phyloP scores from a whole-genome alignment of 2,888 invertebrate species.

The Lymantria dispar region DNA sequence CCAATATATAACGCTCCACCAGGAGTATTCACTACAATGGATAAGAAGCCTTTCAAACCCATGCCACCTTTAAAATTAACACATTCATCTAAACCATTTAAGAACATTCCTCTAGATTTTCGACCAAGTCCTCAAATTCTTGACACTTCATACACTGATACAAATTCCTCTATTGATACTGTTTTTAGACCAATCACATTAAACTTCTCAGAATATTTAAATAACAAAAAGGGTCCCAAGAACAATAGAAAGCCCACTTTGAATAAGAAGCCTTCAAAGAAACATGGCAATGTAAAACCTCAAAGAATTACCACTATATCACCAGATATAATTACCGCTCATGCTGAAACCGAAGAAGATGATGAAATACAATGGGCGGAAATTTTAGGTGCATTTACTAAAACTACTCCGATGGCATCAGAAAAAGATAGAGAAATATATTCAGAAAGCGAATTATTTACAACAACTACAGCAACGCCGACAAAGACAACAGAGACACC shows the following conservation, averaged over 20 bases:
- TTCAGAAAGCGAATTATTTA: slow-evolving; percentile 34
- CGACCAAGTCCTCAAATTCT: slow-evolving; percentile 72
- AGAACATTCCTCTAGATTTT: slow-evolving; percentile 57
- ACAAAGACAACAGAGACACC: slow-evolving; percentile 21
- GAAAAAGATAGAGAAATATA: slow-evolving; percentile 39
- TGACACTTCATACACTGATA: slow-evolving; percentile 56
- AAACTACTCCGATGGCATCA: slow-evolving; percentile 68
- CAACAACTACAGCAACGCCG: slow-evolving; percentile 33
- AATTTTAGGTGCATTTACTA: slow-evolving; percentile 61
- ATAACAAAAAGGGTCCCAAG: slow-evolving; percentile 40
- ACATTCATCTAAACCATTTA: slow-evolving; percentile 48
- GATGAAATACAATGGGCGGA: slow-evolving; percentile 60
- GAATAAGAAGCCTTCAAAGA: slow-evolving; percentile 52
- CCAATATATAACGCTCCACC: slow-evolving; percentile 74
- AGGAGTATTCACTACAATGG: slow-evolving; percentile 73
- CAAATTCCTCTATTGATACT: slow-evolving; percentile 52
- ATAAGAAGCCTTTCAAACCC: slow-evolving; percentile 75
- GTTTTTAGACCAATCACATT: slow-evolving; percentile 68
- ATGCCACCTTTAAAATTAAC: slow-evolving; percentile 68
- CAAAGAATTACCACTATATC: slow-evolving; percentile 49
- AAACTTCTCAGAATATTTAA: slow-evolving; percentile 38
- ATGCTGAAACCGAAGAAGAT: slow-evolving; percentile 39
- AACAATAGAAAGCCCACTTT: slow-evolving; percentile 44
- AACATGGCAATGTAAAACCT: slow-evolving; percentile 52
- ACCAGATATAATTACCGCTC: slow-evolving; percentile 67